phyloP scores from a whole-genome alignment of 2,888 invertebrate genomes.

The Xestia sexstrigata region DNA sequence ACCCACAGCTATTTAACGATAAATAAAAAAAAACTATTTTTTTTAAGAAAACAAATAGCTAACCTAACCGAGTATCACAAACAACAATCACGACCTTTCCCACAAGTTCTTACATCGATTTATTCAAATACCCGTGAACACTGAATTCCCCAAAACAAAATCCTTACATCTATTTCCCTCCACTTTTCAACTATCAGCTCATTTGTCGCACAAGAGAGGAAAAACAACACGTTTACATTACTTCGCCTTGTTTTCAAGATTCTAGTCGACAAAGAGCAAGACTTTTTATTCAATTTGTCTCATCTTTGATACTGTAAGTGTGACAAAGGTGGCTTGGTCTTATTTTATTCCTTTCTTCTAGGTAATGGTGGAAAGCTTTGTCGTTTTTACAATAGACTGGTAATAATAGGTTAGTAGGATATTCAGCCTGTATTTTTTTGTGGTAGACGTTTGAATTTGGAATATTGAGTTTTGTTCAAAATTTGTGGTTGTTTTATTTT shows the following conservation, averaged over 20 bases:
- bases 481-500: neutral
- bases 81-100: neutral
- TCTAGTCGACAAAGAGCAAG: constrained; percentile 54
- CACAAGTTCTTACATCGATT: neutral
- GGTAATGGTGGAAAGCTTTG: constrained; percentile 47
- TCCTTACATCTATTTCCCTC: constrained; percentile 3
- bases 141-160: neutral
- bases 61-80: neutral
- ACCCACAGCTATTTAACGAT: neutral
- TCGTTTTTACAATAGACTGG: constrained; percentile 40
- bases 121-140: constrained; percentile 24
- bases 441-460: constrained; percentile 32
- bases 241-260: constrained; percentile 55
- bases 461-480: constrained; percentile 6
- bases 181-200: constrained; percentile 40
- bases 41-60: neutral
- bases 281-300: constrained; percentile 66
- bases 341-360: constrained; percentile 34
- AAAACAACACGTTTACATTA: constrained; percentile 50
- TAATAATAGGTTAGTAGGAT: constrained; percentile 20
- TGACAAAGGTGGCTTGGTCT: constrained; percentile 50
- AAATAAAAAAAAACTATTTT: neutral
- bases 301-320: constrained; percentile 62
- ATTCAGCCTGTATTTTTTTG: constrained; percentile 19
- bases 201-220: constrained; percentile 39